Evolutionary conservation across 2,888 invertebrate species (phyloP), one percentile per base, ranked within the genome.

Genomic region (Drosophila putrida): DNA sequence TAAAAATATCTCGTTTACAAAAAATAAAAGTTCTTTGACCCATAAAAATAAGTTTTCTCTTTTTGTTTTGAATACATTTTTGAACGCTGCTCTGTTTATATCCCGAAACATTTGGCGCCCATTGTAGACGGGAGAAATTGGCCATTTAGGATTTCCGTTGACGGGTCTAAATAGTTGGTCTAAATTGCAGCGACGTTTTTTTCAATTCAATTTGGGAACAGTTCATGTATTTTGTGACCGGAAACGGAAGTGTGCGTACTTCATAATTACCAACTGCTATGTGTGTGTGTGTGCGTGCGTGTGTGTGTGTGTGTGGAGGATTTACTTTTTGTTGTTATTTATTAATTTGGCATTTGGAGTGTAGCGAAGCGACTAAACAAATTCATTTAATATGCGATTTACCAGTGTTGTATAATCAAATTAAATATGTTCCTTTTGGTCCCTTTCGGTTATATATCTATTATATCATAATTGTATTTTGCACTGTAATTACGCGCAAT

Each of bases 391-490:
- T 60, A 25, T 31, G 36, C 60, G 55, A 44, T 66, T 50, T 51
- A 54, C 35, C 62, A 55, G 72, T 36, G 31, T 39, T 64, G 57
- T 43, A 39, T 47, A 65, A 57, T 47, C 28, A 38, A 31, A 72
- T 55, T 49, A 33, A 49, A 67, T 63, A 51, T 57, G 55, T 35
- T 59, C 28, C 43, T 27, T 20, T 25, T n/a, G n/a, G 20, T 31
- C 10, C 11, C 6, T n/a, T n/a, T 36, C 38, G 31, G 6, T 39
- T 57, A 49, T 57, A 49, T 58, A 47, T 27, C 47, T 66, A 78
- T 75, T 85, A 64, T 62, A 64, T 65, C 65, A 71, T 75, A 64
- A 82, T 85, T 61, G 51, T 62, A 54, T 51, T 20, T 20, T 66
- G 53, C 63, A 39, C 50, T 55, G 71, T 82, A 67, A 82, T 75